Percentiles rank a stretch among this genome's conserved stretches.
Evolutionary conservation across 2,797 vertebrate species (phyloP).

Genomic region (Coreius guichenoti): DNA sequence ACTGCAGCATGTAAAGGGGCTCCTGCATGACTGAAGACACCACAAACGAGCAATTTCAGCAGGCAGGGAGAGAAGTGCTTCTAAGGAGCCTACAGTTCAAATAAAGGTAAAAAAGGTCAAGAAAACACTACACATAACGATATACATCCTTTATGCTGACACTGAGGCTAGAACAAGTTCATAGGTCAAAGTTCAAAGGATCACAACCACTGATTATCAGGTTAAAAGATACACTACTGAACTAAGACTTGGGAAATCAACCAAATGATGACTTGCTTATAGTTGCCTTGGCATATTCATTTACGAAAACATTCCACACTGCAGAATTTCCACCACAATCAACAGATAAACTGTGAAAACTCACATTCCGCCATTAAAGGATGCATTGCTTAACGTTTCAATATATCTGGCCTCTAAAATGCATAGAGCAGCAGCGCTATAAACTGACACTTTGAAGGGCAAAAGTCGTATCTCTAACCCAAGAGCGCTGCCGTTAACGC

Average conservation of each 20-base stretch:
- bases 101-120: not conserved
- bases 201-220: not conserved
- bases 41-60: slow-evolving; percentile 47
- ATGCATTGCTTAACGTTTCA: not conserved
- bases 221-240: not conserved
- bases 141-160: not conserved
- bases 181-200: not conserved
- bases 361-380: not conserved
- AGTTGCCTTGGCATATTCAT: not conserved
- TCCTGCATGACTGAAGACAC: slow-evolving; percentile 50
- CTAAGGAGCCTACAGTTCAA: not conserved
- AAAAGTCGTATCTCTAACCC: slow-evolving; percentile 23
- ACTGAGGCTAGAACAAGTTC: slow-evolving; percentile 8
- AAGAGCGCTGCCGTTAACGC: not conserved
- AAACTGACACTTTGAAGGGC: slow-evolving; percentile 30
- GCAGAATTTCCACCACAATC: slow-evolving; percentile 3
- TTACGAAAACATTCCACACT: not conserved
- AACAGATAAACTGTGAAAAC: not conserved
- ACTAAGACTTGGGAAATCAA: not conserved
- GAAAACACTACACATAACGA: not conserved
- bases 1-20: slow-evolving; percentile 53
- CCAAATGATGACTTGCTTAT: not conserved
- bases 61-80: slow-evolving; percentile 23
- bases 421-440: not conserved
- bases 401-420: not conserved